Conservation (phyloP, 1,140 invertebrate genomes). For the Bombus superbus region DNA sequence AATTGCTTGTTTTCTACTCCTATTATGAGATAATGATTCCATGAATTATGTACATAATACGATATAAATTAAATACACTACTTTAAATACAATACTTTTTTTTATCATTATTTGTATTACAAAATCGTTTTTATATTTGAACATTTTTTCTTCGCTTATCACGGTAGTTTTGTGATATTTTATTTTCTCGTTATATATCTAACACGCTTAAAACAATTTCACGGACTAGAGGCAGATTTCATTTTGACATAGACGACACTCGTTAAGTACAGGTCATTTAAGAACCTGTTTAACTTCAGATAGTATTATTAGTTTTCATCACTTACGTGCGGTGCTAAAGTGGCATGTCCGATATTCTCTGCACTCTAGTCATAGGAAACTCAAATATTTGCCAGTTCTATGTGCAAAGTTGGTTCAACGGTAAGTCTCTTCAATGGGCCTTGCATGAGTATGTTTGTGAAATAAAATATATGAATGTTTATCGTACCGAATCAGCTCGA, state of each 20-base stretch:
- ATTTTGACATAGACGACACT: neutral
- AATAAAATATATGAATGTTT: constrained; percentile 16
- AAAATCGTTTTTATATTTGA: too few species aligned
- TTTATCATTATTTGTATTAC: too few species aligned
- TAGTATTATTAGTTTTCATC: neutral
- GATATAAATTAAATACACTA: too few species aligned
- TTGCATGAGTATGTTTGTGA: neutral
- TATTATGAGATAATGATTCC: too few species aligned
- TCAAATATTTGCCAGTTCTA: constrained; percentile 21
- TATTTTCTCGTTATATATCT: too few species aligned
- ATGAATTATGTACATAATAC: too few species aligned
- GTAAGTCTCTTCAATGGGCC: constrained; percentile 10
- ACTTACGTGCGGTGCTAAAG: too few species aligned
- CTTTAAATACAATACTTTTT: too few species aligned
- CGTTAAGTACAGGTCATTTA: neutral
- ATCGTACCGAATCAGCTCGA: constrained; percentile 1
- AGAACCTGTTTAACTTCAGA: neutral
- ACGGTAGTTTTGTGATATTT: too few species aligned
- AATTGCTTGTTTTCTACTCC: too few species aligned
- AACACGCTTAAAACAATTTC: neutral
- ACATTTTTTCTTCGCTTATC: too few species aligned
- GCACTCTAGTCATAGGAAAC: neutral
- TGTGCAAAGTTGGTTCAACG: constrained; percentile 1
- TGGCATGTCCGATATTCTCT: neutral
- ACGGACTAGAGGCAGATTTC: neutral